Evolutionary conservation across 2,113 vertebrate genomes (phyloP).

Genomic region (Egretta garzetta): DNA sequence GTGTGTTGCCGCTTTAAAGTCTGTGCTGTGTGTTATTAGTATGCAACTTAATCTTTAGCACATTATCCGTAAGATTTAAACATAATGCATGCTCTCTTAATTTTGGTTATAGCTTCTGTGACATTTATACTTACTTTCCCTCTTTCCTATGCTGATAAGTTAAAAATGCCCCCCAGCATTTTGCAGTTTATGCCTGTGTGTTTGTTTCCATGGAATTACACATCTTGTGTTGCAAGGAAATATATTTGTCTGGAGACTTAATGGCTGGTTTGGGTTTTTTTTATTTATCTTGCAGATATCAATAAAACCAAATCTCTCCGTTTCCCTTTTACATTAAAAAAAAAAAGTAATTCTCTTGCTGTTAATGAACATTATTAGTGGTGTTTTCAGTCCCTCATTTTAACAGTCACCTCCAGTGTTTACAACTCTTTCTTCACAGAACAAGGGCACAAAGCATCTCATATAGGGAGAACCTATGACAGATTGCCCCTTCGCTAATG

Average conservation of each 20-base stretch:
- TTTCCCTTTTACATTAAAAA: not conserved
- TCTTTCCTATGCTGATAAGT: slow-evolving; percentile 6
- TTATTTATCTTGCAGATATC: not conserved
- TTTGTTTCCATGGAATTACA: slow-evolving; percentile 26
- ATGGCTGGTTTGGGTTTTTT: not conserved
- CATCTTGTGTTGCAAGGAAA: not conserved
- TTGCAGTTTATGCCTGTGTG: slow-evolving; percentile 2
- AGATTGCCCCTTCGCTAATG: slow-evolving; percentile 12
- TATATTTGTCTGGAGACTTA: not conserved
- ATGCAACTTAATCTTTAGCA: slow-evolving; percentile 30
- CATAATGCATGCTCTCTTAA: slow-evolving; percentile 31
- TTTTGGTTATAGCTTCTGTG: slow-evolving; percentile 38
- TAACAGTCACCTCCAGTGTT: slow-evolving; percentile 21
- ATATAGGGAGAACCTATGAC: not conserved
- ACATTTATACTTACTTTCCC: slow-evolving; percentile 34
- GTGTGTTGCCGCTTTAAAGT: not conserved
- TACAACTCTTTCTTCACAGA: slow-evolving; percentile 40
- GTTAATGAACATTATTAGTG: slow-evolving; percentile 25
- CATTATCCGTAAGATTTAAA: slow-evolving; percentile 27
- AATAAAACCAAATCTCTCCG: not conserved
- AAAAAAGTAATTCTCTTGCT: not conserved
- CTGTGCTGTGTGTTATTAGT: not conserved
- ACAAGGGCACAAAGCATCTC: not conserved
- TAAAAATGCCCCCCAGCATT: slow-evolving; percentile 29
- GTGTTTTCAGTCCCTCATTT: slow-evolving; percentile 3